These are phyloP conservation scores for Chaitophorus viminalis DNA, from an alignment of 2,888 invertebrate genomes.

Conservation along the genomic window DNA sequence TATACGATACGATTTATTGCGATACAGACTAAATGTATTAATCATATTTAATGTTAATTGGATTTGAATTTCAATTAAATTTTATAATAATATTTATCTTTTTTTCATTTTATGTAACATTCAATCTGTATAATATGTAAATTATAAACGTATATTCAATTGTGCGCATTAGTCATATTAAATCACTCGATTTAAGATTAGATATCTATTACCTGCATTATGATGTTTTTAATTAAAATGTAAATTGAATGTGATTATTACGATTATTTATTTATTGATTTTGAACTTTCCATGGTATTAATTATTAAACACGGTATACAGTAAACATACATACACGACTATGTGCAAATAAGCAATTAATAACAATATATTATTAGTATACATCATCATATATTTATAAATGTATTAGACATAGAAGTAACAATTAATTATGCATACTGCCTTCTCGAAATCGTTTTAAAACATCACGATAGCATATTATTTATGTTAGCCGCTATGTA, in stretches of 20 bases:
- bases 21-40: not conserved
- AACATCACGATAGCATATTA: no score
- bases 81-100: slow-evolving; percentile 1
- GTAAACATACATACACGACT: not conserved
- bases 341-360: not conserved
- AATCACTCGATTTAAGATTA: no score
- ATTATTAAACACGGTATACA: not conserved
- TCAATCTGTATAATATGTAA: not conserved
- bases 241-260: not conserved
- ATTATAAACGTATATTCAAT: not conserved
- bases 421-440: not conserved
- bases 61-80: slow-evolving; percentile 34
- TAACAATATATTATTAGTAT: not conserved
- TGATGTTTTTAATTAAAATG: slow-evolving; percentile 14
- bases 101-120: slow-evolving; percentile 21
- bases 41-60: not conserved
- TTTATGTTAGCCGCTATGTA: no score
- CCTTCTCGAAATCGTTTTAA: no score
- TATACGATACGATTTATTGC: not conserved
- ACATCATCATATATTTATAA: no score
- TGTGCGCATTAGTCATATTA: not conserved
- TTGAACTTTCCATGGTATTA: not conserved
- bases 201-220: not conserved
- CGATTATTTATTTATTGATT: not conserved
- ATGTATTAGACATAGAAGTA: not conserved